A percentile compares a stretch with the other conserved stretches of the same genome.
phyloP scores from a whole-genome alignment of 2,797 vertebrate genomes.

The Enteromius unitaeniatus region DNA sequence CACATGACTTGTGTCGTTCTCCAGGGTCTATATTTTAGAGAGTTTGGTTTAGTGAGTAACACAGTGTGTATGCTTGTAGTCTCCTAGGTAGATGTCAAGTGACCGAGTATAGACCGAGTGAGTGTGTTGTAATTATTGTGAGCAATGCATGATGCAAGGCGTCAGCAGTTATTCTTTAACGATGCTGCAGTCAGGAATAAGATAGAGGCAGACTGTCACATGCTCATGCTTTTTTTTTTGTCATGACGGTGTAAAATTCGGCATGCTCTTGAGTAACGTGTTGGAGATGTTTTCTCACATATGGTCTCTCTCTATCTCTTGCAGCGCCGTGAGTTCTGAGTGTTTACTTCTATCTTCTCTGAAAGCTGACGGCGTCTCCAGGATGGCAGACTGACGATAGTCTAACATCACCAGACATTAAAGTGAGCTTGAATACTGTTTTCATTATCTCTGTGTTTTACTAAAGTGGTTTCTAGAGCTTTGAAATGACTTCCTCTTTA shows the following conservation, averaged over 20 bases:
- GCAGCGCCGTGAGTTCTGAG: constrained; percentile 13
- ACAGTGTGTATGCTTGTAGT: background rate
- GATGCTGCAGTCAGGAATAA: background rate
- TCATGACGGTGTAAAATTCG: background rate
- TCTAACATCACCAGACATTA: background rate
- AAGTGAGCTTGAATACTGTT: constrained; percentile 7
- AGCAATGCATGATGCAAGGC: background rate
- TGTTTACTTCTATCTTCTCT: background rate
- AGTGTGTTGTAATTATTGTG: background rate
- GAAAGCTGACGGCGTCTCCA: background rate
- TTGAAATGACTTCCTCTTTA: background rate
- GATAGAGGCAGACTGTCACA: background rate
- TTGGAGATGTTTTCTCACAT: background rate
- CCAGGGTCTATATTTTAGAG: no score
- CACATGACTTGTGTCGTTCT: no score
- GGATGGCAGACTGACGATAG: background rate
- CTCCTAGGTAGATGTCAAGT: constrained; percentile 30
- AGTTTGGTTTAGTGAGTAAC: background rate
- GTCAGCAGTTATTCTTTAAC: background rate
- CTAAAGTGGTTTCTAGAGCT: background rate
- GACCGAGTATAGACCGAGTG: constrained; percentile 15
- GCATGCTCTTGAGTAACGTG: background rate
- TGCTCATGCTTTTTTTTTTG: background rate
- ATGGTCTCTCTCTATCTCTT: background rate
- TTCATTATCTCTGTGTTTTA: background rate